Evolutionary conservation across 35 echinoderm and acorn worm genomes (phyloP).

Genomic region (Stichopus chloronotus): DNA sequence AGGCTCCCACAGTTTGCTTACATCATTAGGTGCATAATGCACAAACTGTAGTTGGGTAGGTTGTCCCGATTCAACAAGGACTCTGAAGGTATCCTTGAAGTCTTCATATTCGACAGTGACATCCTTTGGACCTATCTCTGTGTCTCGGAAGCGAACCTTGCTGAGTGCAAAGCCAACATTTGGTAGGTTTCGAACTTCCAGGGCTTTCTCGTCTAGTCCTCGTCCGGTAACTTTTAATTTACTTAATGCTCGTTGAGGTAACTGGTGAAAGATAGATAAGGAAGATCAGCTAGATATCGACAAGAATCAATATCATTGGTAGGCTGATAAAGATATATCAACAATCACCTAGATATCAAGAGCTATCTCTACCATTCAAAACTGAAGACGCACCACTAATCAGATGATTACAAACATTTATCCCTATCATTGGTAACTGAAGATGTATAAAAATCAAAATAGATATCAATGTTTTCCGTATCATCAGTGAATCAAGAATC

Average conservation of each 20-base stretch:
- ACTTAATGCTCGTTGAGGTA: conserved; percentile 85
- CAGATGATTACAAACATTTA: not conserved
- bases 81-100: conserved; percentile 74
- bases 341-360: not conserved
- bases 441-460: too few species aligned
- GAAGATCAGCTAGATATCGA: not conserved
- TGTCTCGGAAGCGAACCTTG: conserved; percentile 75
- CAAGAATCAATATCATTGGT: not conserved
- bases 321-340: not conserved
- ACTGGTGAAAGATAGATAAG: conserved; percentile 50
- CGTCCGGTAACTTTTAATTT: conserved; percentile 66
- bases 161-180: conserved; percentile 80
- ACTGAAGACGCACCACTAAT: not conserved
- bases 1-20: not conserved
- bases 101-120: conserved; percentile 73
- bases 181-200: conserved; percentile 66
- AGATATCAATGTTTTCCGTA: too few species aligned
- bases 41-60: conserved; percentile 72
- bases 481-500: too few species aligned
- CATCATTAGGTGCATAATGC: conserved; percentile 62
- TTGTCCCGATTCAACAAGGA: conserved; percentile 71
- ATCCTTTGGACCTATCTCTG: conserved; percentile 62
- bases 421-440: too few species aligned
- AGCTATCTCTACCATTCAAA: not conserved
- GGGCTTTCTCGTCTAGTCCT: conserved; percentile 65